Conservation (phyloP, 2,113 vertebrate genomes). For the Prochilodus magdalenae region DNA sequence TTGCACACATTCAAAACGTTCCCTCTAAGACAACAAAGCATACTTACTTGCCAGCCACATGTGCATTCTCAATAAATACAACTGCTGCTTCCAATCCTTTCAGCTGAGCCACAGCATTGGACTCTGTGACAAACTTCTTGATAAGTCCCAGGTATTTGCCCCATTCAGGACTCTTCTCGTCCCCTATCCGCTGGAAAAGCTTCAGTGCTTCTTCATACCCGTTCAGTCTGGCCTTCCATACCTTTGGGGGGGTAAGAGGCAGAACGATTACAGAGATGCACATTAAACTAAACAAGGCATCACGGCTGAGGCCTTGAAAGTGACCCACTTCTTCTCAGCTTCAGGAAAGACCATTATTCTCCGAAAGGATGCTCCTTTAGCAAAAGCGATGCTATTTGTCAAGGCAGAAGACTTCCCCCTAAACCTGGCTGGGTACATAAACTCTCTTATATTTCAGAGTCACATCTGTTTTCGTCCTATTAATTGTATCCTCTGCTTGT, state of each 20-base stretch:
- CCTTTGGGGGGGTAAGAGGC: slow-evolving; percentile 71
- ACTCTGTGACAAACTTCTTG: slow-evolving; percentile 97
- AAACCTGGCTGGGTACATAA: background rate
- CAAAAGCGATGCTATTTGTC: background rate
- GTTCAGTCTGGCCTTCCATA: slow-evolving; percentile 97
- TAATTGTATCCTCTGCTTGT: background rate
- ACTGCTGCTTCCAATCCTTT: slow-evolving; percentile 96
- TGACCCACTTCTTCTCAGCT: background rate
- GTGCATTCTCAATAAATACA: slow-evolving; percentile 89
- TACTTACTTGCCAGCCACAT: slow-evolving; percentile 94
- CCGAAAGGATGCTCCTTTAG: background rate
- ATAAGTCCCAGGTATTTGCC: slow-evolving; percentile 93
- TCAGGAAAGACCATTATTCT: background rate
- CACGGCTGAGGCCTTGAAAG: background rate
- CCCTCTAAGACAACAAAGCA: background rate
- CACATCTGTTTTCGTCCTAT: background rate
- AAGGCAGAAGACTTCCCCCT: too few relatives aligned
- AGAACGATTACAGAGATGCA: background rate
- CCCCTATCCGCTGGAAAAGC: slow-evolving; percentile 91
- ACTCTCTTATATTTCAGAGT: background rate
- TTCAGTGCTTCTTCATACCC: slow-evolving; percentile 97
- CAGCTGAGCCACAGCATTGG: slow-evolving; percentile 95
- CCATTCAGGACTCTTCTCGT: slow-evolving; percentile 98
- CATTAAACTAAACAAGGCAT: slow-evolving; percentile 12
- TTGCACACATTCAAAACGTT: too few relatives aligned